These are phyloP conservation scores for Brachionichthys hirsutus DNA, from an alignment of 2,113 vertebrate species.

Conservation along the genomic window DNA sequence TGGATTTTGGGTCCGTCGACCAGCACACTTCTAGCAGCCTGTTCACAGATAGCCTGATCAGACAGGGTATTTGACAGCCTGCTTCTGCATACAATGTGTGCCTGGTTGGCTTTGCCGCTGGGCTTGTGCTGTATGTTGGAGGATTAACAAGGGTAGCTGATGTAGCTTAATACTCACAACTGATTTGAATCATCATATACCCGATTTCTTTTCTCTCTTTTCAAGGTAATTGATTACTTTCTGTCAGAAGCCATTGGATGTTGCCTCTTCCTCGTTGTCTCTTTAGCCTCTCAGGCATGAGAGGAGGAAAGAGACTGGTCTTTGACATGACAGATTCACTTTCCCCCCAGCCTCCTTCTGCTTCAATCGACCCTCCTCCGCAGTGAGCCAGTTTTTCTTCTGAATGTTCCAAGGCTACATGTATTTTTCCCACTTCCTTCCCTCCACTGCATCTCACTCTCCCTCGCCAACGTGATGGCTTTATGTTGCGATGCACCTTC, in stretches of 20 bases:
- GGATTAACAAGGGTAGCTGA: slow-evolving; percentile 66
- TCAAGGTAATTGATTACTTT: slow-evolving; percentile 34
- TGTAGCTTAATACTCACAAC: slow-evolving; percentile 64
- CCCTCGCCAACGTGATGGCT: slow-evolving; percentile 51
- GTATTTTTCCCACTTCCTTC: slow-evolving; percentile 42
- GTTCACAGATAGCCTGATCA: slow-evolving; percentile 65
- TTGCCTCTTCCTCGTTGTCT: slow-evolving; percentile 34
- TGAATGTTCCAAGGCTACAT: slow-evolving; percentile 59
- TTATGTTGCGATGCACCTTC: slow-evolving; percentile 66
- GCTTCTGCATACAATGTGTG: slow-evolving; percentile 48
- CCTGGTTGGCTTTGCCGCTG: slow-evolving; percentile 45
- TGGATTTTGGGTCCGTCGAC: slow-evolving; percentile 59
- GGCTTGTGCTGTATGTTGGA: slow-evolving; percentile 24
- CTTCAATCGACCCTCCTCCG: slow-evolving; percentile 58
- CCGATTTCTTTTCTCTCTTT: slow-evolving; percentile 2
- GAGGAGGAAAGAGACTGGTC: slow-evolving; percentile 6
- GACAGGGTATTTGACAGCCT: slow-evolving; percentile 44
- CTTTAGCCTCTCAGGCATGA: slow-evolving; percentile 43
- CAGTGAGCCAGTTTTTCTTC: slow-evolving; percentile 62
- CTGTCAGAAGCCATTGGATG: slow-evolving; percentile 35
- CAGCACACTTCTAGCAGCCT: slow-evolving; percentile 41
- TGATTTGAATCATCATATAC: slow-evolving; percentile 64
- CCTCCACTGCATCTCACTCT: slow-evolving; percentile 46
- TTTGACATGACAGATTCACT: slow-evolving; percentile 39
- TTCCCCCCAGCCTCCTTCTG: slow-evolving; percentile 33